These are phyloP conservation scores for Archivesica marissinica DNA, from an alignment of 1,140 invertebrate species.

Conservation along the genomic window DNA sequence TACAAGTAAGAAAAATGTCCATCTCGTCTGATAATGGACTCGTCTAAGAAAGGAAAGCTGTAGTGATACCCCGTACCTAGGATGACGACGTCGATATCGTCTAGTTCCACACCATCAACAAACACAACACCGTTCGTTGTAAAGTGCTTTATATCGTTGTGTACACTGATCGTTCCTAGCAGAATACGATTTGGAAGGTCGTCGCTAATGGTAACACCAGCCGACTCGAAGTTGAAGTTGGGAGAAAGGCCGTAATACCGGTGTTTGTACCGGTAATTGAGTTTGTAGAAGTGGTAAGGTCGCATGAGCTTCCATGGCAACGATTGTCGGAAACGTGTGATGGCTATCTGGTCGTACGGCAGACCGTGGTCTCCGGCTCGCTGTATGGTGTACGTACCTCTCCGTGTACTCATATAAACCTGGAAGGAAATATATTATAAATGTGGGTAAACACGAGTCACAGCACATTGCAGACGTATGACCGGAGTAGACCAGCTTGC, in stretches of 20 bases:
- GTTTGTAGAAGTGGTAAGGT: conserved; percentile 63
- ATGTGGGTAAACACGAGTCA: too few relatives aligned
- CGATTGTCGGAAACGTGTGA: conserved; percentile 61
- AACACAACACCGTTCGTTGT: conserved; percentile 80
- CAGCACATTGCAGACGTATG: too few relatives aligned
- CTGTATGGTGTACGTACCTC: conserved; percentile 65
- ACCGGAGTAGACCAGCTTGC: too few relatives aligned
- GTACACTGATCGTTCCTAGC: conserved; percentile 83
- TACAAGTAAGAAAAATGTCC: conserved; percentile 83
- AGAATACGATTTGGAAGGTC: conserved; percentile 85
- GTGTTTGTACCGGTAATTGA: conserved; percentile 67
- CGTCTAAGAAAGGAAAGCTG: conserved; percentile 75
- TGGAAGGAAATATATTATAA: conserved; percentile 25
- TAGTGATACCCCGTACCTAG: conserved; percentile 75
- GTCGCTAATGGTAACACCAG: conserved; percentile 83
- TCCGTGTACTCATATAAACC: conserved; percentile 69
- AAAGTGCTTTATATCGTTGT: conserved; percentile 79
- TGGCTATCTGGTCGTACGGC: conserved; percentile 69
- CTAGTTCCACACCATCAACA: conserved; percentile 77
- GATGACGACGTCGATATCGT: conserved; percentile 75
- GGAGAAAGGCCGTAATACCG: conserved; percentile 67
- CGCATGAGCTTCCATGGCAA: conserved; percentile 65
- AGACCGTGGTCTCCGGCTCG: conserved; percentile 63
- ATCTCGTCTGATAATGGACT: conserved; percentile 66
- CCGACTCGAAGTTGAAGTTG: conserved; percentile 65